Conservation (phyloP, 2,888 invertebrate genomes). For the Helleia helle region DNA sequence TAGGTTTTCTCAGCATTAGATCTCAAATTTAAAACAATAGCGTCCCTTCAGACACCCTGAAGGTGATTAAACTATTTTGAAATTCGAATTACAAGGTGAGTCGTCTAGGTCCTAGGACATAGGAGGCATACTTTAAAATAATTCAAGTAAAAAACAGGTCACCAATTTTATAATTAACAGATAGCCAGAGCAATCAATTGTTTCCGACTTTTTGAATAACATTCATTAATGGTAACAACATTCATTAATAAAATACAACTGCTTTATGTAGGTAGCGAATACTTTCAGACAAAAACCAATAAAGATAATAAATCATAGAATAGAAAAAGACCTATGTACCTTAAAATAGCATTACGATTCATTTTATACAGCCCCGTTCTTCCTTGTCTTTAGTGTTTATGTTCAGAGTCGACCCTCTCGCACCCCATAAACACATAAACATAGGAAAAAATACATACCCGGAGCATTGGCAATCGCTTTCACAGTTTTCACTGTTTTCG, state of each 20-base stretch:
- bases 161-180: too few relatives aligned
- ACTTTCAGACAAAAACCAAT: too few relatives aligned
- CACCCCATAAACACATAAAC: constrained; percentile 8
- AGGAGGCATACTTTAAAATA: not conserved
- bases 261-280: too few relatives aligned
- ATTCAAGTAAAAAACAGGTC: constrained; percentile 1
- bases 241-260: not conserved
- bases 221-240: too few relatives aligned
- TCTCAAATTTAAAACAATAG: too few relatives aligned
- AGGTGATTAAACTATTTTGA: not conserved
- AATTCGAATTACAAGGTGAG: not conserved
- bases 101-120: not conserved
- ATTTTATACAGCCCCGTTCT: constrained; percentile 3
- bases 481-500: constrained; percentile 52
- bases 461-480: constrained; percentile 58
- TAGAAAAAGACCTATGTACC: too few relatives aligned
- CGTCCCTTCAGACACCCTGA: too few relatives aligned
- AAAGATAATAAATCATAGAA: too few relatives aligned
- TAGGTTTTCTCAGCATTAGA: too few relatives aligned
- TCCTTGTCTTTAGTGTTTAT: constrained; percentile 7
- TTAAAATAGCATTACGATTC: not conserved
- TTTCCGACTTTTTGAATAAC: too few relatives aligned
- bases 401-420: constrained; percentile 5
- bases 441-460: constrained; percentile 40
- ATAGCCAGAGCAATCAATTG: too few relatives aligned